Conservation (phyloP, 2,113 vertebrate species). For the Gallinago paraguaiae region DNA sequence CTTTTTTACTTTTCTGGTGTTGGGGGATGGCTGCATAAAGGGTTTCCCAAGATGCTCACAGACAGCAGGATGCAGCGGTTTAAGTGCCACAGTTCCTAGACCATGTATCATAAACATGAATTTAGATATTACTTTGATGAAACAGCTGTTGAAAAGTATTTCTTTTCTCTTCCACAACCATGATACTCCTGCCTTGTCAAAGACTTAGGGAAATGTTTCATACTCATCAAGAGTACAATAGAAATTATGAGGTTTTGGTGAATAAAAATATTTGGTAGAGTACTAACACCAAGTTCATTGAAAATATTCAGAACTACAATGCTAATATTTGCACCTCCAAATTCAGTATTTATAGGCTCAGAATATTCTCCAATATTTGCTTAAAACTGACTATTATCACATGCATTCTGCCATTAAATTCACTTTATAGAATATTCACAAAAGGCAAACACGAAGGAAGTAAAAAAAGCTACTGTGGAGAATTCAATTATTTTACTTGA, state of each 20-base stretch:
- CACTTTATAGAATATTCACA: conserved; percentile 48
- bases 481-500: conserved; percentile 34
- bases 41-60: not conserved
- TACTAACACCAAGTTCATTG: not conserved
- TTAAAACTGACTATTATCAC: conserved; percentile 10
- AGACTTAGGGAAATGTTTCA: not conserved
- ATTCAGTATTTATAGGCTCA: conserved; percentile 7
- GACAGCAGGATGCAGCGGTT: not conserved
- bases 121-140: not conserved
- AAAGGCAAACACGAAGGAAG: conserved; percentile 19
- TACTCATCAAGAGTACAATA: not conserved
- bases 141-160: not conserved
- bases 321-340: conserved; percentile 30
- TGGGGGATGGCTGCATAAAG: rapidly evolving
- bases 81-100: not conserved
- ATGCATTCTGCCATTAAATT: conserved; percentile 25
- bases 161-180: not conserved
- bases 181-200: not conserved
- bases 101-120: rapidly evolving
- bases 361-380: conserved; percentile 43
- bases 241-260: not conserved
- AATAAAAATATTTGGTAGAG: not conserved
- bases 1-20: not conserved
- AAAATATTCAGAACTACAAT: conserved; percentile 9
- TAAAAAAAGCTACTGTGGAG: not conserved